phyloP scores from a whole-genome alignment of 2,113 vertebrate species.

The Zosterops japonicus region DNA sequence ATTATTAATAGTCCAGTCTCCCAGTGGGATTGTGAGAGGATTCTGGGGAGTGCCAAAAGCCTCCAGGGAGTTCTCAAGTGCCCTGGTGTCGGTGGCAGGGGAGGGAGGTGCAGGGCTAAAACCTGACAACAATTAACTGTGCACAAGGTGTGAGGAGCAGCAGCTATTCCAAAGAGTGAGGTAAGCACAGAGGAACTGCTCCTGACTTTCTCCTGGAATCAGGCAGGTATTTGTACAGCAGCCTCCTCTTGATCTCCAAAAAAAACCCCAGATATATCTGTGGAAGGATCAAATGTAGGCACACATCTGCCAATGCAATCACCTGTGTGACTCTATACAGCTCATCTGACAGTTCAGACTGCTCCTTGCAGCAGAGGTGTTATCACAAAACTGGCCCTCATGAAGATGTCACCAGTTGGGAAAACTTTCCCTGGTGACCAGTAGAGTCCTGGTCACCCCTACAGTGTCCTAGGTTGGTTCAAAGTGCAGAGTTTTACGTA shows the following conservation, averaged over 20 bases:
- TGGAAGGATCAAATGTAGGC: neutral
- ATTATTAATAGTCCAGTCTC: neutral
- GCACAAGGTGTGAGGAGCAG: conserved; percentile 25
- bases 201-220: neutral
- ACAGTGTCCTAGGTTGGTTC: neutral
- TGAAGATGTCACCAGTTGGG: neutral
- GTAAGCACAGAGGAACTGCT: neutral
- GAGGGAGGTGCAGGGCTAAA: neutral
- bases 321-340: neutral
- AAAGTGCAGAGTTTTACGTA: neutral
- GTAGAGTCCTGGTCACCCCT: neutral
- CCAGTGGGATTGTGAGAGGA: neutral
- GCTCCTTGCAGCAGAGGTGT: neutral
- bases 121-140: neutral
- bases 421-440: neutral
- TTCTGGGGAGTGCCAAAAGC: neutral
- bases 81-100: accelerated
- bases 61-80: neutral
- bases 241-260: neutral
- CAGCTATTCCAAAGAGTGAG: conserved; percentile 16
- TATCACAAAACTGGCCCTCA: neutral
- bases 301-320: neutral
- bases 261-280: neutral
- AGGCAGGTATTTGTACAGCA: neutral
- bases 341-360: neutral